Evolutionary conservation across 2,797 vertebrate genomes (phyloP), one percentile per base, ranked within the genome.

Genomic region (Erethizon dorsatum): DNA sequence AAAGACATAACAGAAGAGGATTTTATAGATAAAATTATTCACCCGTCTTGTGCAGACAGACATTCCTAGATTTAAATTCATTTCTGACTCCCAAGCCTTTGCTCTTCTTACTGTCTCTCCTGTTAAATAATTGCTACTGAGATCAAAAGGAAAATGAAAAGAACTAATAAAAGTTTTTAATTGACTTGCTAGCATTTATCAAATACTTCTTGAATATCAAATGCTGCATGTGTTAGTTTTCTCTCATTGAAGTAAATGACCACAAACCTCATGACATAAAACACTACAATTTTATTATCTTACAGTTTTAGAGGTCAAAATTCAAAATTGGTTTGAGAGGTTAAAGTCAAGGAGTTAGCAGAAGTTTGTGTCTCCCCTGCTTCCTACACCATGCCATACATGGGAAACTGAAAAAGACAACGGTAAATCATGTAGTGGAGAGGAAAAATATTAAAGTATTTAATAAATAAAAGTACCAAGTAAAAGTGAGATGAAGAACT

Each of bases 11-110:
- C 14, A 69, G 88, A 90, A n/a, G 2, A 41, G 0, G 18, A 71
- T 59, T 80, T 47, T 88, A 85, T 41, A 67, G 63, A 22, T 71
- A 52, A 71, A 85, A 79, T 91, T 33, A 88, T 28, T 37, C 52
- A 69, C 8, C 6, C 7, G 22, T 69, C 59, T 85, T 91, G 6
- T 85, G 41, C 28, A 85, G 12, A 61, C 26, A 80, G 33, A 45
- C 28, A 91, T 45, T 41, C 6, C 18, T 57, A 57, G 41, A 88
- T 63, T 65, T 45, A 87, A 92, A 78, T 45, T 5, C 6, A 52
- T 79, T 54, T 41, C 26, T 45, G 71, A 67, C 0, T 59, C 15
- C 54, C 8, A 65, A 80, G 17, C 3, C 9, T 65, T 85, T 14
- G 41, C 2, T 47, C 12, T 85, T 54, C 91, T 67, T 28, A 63